A percentile compares a stretch with the other conserved stretches of the same genome.
Evolutionary conservation across 1,140 invertebrate genomes (phyloP).

Genomic region (Antheraea pernyi): DNA sequence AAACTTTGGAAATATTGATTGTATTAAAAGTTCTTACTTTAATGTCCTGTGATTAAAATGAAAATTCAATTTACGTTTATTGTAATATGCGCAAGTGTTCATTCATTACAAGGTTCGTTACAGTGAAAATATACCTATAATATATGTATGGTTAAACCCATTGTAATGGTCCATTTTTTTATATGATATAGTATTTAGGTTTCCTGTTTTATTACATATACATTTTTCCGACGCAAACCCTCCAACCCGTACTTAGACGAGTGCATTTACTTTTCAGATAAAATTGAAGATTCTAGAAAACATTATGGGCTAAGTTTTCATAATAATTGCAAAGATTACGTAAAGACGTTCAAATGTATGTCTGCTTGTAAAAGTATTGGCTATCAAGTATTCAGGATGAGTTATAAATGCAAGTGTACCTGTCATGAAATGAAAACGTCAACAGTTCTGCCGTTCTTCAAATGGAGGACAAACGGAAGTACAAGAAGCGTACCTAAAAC

Average conservation of each 20-base stretch:
- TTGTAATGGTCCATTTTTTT: too few relatives aligned
- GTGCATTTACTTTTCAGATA: constrained; percentile 16
- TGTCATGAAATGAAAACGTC: constrained; percentile 60
- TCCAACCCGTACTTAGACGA: background rate
- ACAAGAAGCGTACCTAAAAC: constrained; percentile 45
- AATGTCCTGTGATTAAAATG: constrained; percentile 11
- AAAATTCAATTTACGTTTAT: constrained; percentile 5
- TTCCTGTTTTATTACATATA: too few relatives aligned
- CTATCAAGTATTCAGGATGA: constrained; percentile 52
- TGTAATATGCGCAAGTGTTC: constrained; percentile 10
- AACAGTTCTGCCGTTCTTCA: constrained; percentile 50
- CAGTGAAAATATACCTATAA: background rate
- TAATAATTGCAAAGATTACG: constrained; percentile 38
- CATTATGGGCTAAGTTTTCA: constrained; percentile 58
- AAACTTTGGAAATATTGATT: background rate
- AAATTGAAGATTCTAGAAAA: constrained; percentile 43
- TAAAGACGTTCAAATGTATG: constrained; percentile 58
- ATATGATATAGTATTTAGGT: too few relatives aligned
- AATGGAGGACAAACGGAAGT: constrained; percentile 58
- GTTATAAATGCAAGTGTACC: constrained; percentile 47
- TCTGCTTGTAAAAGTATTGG: constrained; percentile 58
- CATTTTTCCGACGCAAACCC: too few relatives aligned
- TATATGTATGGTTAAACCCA: too few relatives aligned
- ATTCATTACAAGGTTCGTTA: constrained; percentile 14
- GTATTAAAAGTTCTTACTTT: background rate